Evolutionary conservation across 2,113 vertebrate species (phyloP).

Genomic region (Camelus dromedarius): DNA sequence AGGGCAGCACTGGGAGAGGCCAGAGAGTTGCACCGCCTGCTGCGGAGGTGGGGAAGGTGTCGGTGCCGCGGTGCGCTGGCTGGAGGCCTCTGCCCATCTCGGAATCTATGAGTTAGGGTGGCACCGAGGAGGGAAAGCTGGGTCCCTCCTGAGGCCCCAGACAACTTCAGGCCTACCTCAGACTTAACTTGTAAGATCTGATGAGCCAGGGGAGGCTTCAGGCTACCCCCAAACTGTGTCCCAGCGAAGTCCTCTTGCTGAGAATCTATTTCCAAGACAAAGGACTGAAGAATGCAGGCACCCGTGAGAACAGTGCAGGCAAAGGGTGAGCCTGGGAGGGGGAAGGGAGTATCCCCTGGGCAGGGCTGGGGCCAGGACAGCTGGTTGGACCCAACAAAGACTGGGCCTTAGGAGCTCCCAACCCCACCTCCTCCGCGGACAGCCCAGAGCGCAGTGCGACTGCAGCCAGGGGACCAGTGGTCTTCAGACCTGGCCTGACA

Average conservation of each 20-base stretch:
- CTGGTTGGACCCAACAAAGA: background rate
- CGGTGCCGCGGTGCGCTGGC: accelerated
- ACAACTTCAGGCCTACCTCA: background rate
- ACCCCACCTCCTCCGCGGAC: background rate
- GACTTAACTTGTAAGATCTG: background rate
- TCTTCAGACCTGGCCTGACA: background rate
- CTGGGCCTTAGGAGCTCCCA: background rate
- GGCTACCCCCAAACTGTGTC: background rate
- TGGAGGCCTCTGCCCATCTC: background rate
- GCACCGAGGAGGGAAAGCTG: background rate
- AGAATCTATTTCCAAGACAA: background rate
- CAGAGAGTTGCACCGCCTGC: too few species aligned
- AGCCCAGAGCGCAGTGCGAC: background rate
- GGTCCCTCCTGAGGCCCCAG: background rate
- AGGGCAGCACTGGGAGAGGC: background rate
- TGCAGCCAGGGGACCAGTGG: too few species aligned
- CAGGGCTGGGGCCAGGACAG: background rate
- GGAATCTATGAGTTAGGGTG: too few species aligned
- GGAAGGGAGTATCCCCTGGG: background rate
- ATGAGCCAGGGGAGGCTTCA: conserved; percentile 13
- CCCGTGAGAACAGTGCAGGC: background rate
- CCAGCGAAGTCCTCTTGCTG: background rate
- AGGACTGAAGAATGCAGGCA: background rate
- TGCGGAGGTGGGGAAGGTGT: accelerated
- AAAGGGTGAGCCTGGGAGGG: background rate